phyloP scores from a whole-genome alignment of 1,140 invertebrate species.

The Bombus breviceps region DNA sequence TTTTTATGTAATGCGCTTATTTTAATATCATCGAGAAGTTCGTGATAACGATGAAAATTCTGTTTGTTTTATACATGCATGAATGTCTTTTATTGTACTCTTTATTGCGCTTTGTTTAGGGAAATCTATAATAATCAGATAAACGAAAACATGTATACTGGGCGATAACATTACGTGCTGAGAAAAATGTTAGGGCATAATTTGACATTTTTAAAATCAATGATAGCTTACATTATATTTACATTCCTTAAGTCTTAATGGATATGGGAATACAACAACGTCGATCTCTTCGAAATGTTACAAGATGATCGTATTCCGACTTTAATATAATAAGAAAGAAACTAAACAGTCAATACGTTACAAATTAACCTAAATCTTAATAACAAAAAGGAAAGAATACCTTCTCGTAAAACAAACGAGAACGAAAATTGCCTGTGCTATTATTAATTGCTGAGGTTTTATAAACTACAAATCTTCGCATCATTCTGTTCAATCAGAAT shows the following conservation, averaged over 20 bases:
- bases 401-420: not conserved
- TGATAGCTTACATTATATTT: conserved; percentile 5
- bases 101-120: conserved; percentile 17
- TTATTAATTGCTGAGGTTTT: not conserved
- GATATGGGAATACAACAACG: conserved; percentile 3
- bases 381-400: not conserved
- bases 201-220: not conserved
- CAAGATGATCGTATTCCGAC: not conserved
- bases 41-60: not conserved
- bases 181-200: not conserved
- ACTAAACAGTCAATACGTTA: not conserved
- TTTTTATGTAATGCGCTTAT: not conserved
- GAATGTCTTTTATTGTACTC: conserved; percentile 25
- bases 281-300: not conserved
- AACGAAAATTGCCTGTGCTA: not conserved
- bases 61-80: not conserved
- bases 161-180: not conserved
- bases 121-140: not conserved
- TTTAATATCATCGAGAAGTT: not conserved
- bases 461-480: no score
- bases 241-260: conserved; percentile 8
- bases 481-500: not conserved
- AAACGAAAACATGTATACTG: not conserved
- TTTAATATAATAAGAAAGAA: conserved; percentile 6
- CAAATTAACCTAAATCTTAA: not conserved